Percentiles rank a stretch among this genome's conserved stretches.
Evolutionary conservation across 2,797 vertebrate genomes (phyloP).

Genomic region (Poliocrania exsul): DNA sequence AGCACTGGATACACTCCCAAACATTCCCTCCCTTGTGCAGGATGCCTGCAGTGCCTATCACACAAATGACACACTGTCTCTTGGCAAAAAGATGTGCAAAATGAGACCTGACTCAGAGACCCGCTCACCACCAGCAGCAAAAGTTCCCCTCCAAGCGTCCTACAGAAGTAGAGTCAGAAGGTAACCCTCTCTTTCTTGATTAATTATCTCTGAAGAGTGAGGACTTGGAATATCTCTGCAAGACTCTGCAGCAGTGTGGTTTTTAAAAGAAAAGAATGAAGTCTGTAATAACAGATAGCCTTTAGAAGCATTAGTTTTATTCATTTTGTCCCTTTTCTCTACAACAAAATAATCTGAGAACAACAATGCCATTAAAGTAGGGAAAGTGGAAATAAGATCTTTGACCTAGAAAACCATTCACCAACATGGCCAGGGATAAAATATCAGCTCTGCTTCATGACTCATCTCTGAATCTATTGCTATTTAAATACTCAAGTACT

Average conservation of each 20-base stretch:
- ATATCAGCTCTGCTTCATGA: background rate
- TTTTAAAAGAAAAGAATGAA: background rate
- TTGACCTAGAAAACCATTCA: background rate
- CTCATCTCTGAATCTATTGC: background rate
- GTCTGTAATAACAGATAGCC: background rate
- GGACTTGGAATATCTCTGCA: background rate
- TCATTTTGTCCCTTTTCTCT: background rate
- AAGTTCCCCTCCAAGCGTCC: background rate
- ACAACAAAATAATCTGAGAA: background rate
- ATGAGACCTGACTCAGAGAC: background rate
- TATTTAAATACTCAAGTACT: slow-evolving; percentile 10
- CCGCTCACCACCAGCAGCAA: background rate
- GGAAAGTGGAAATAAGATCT: background rate
- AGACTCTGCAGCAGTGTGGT: background rate
- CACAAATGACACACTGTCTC: background rate
- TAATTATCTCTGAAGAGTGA: background rate
- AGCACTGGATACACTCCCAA: background rate
- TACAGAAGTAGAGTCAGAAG: background rate
- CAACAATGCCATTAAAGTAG: background rate
- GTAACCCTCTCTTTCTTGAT: background rate
- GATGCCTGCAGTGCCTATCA: background rate
- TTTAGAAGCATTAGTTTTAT: background rate
- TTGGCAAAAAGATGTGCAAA: background rate
- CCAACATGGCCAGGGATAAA: background rate
- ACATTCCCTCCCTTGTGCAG: background rate